phyloP scores from a whole-genome alignment of 1,140 invertebrate genomes.

The Galleria mellonella region DNA sequence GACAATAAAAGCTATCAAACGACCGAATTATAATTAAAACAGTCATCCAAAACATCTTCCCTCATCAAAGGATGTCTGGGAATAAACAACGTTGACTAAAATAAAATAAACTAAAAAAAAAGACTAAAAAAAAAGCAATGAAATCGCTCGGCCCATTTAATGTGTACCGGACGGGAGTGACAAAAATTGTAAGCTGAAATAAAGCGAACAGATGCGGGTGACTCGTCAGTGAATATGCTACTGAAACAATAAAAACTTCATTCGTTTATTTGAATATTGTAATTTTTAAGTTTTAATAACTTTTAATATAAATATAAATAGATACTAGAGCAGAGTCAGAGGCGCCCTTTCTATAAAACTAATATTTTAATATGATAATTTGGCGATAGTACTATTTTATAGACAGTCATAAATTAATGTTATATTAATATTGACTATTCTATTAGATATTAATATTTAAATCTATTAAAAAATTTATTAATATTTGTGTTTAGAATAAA shows the following conservation, averaged over 20 bases:
- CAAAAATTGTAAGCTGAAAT: slow-evolving; percentile 71
- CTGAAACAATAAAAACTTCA: slow-evolving; percentile 11
- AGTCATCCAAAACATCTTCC: slow-evolving; percentile 16
- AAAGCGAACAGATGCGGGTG: slow-evolving; percentile 64
- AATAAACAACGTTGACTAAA: slow-evolving; percentile 26
- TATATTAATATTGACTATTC: no score
- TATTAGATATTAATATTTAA: no score
- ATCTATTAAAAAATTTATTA: no score
- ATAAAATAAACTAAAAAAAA: slow-evolving; percentile 33
- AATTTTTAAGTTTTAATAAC: no score
- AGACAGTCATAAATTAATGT: no score
- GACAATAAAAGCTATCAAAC: slow-evolving; percentile 29
- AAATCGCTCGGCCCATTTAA: slow-evolving; percentile 69
- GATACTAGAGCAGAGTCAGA: no score
- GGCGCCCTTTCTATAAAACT: no score
- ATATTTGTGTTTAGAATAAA: no score
- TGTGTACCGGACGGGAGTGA: slow-evolving; percentile 64
- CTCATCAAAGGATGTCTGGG: slow-evolving; percentile 57
- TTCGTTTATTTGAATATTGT: no score
- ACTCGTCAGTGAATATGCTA: slow-evolving; percentile 28
- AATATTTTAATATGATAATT: no score
- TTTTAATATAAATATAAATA: no score
- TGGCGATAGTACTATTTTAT: no score
- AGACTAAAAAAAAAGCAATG: slow-evolving; percentile 49
- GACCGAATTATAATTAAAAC: slow-evolving; percentile 31